These are phyloP conservation scores for Hemibagrus guttatus DNA, from an alignment of 2,797 vertebrate genomes.

Conservation along the genomic window DNA sequence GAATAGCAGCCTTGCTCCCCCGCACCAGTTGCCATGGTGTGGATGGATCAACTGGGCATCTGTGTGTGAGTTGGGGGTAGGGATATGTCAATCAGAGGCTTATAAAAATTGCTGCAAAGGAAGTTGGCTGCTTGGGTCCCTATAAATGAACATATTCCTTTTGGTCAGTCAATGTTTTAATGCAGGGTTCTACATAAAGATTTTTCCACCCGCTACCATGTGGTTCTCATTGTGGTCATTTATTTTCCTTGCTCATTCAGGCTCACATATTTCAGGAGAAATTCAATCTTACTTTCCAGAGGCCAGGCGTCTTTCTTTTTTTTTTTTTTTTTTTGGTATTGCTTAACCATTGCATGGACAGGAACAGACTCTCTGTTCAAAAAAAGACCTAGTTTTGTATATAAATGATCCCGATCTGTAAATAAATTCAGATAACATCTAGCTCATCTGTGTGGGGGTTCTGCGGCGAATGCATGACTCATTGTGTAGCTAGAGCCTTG, in stretches of 20 bases:
- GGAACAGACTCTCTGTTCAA: conserved; percentile 5
- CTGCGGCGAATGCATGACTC: neutral
- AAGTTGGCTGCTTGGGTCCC: conserved; percentile 35
- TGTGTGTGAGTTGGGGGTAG: conserved; percentile 54
- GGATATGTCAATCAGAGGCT: conserved; percentile 39
- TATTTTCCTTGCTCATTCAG: conserved; percentile 66
- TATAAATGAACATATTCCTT: conserved; percentile 28
- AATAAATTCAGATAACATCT: neutral
- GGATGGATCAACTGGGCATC: conserved; percentile 42
- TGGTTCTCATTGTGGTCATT: conserved; percentile 74
- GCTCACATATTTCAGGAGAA: conserved; percentile 68
- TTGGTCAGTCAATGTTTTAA: conserved; percentile 29
- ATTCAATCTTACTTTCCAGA: conserved; percentile 63
- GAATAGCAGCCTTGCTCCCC: conserved; percentile 23
- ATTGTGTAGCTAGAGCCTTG: neutral
- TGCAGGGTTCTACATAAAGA: conserved; percentile 24
- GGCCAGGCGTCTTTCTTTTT: conserved; percentile 16
- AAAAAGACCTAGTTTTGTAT: neutral
- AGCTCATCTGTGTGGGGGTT: neutral
- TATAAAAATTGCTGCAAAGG: conserved; percentile 36
- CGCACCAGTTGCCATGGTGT: conserved; percentile 48
- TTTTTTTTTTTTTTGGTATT: conserved; percentile 2
- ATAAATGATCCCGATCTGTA: neutral
- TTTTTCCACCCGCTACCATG: conserved; percentile 63
- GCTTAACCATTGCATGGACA: conserved; percentile 31